A percentile compares a stretch with the other conserved stretches of the same genome.
These are phyloP conservation scores for Bagarius yarrelli DNA, from an alignment of 2,113 vertebrate species.

Conservation along the genomic window DNA sequence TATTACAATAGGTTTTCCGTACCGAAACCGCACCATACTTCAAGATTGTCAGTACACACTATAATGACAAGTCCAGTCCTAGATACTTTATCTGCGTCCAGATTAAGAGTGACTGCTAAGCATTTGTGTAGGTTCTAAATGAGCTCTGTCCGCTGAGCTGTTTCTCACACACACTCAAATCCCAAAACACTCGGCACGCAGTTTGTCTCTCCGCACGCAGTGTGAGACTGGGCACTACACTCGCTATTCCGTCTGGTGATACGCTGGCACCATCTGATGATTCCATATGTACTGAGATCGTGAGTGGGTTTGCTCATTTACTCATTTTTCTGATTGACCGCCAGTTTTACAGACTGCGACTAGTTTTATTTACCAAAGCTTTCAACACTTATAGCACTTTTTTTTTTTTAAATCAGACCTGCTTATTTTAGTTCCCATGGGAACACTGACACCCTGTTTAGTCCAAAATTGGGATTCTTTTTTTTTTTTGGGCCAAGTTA, in stretches of 20 bases:
- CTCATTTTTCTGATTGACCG: not conserved
- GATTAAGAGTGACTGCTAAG: not conserved
- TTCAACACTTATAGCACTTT: too few species aligned
- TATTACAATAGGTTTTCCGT: too few species aligned
- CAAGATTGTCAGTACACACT: too few species aligned
- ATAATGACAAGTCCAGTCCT: not conserved
- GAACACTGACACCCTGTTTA: not conserved
- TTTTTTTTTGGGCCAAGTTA: slow-evolving; percentile 6
- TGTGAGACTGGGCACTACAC: slow-evolving; percentile 4
- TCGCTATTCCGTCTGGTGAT: slow-evolving; percentile 6
- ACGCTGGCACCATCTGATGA: slow-evolving; percentile 22
- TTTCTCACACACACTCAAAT: slow-evolving; percentile 21
- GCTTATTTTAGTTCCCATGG: not conserved
- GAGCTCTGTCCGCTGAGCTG: not conserved
- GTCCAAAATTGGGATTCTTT: slow-evolving; percentile 2
- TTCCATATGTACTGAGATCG: slow-evolving; percentile 30
- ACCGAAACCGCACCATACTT: too few species aligned
- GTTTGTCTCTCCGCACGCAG: slow-evolving; percentile 10
- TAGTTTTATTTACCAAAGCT: too few species aligned
- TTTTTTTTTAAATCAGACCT: not conserved
- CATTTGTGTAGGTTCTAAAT: not conserved
- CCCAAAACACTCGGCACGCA: slow-evolving; percentile 2
- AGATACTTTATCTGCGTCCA: not conserved
- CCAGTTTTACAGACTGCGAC: too few species aligned
- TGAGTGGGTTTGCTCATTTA: slow-evolving; percentile 5